phyloP scores from a whole-genome alignment of 2,888 invertebrate species.

The Trissoscelio sp. region DNA sequence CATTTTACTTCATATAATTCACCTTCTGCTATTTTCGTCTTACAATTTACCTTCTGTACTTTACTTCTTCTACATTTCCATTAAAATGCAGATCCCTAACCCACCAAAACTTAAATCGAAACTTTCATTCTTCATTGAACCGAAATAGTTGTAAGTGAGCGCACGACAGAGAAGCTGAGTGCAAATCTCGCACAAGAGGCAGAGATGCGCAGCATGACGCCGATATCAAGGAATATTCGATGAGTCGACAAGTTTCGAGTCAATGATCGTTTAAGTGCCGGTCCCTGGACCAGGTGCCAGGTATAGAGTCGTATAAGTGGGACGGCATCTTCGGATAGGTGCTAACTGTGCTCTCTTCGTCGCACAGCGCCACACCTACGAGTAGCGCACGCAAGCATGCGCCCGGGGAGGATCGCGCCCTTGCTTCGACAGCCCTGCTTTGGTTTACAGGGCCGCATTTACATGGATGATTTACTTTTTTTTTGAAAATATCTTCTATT shows the following conservation, averaged over 20 bases:
- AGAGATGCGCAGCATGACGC: constrained; percentile 59
- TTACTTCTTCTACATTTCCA: too few relatives aligned
- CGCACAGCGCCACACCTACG: constrained; percentile 69
- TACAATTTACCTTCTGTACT: too few relatives aligned
- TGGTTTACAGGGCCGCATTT: constrained; percentile 33
- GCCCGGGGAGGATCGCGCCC: constrained; percentile 51
- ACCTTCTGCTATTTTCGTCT: too few relatives aligned
- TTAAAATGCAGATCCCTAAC: too few relatives aligned
- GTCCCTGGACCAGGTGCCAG: constrained; percentile 72
- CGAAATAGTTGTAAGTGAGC: constrained; percentile 25
- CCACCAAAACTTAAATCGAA: constrained; percentile 43
- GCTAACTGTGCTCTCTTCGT: constrained; percentile 71
- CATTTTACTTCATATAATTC: too few relatives aligned
- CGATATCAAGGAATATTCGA: constrained; percentile 69
- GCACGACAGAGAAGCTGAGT: constrained; percentile 43
- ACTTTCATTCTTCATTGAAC: constrained; percentile 45
- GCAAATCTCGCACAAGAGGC: constrained; percentile 61
- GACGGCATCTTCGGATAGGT: constrained; percentile 71
- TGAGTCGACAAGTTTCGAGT: constrained; percentile 72
- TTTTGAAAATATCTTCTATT: too few relatives aligned
- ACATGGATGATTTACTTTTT: too few relatives aligned
- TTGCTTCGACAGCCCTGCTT: constrained; percentile 42
- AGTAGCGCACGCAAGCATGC: constrained; percentile 66
- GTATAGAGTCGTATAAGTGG: constrained; percentile 71
- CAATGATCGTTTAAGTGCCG: constrained; percentile 75